Percentiles rank a stretch among this genome's conserved stretches.
These are phyloP conservation scores for Chrysomela aeneicollis DNA, from an alignment of 2,888 invertebrate genomes.

Conservation along the genomic window DNA sequence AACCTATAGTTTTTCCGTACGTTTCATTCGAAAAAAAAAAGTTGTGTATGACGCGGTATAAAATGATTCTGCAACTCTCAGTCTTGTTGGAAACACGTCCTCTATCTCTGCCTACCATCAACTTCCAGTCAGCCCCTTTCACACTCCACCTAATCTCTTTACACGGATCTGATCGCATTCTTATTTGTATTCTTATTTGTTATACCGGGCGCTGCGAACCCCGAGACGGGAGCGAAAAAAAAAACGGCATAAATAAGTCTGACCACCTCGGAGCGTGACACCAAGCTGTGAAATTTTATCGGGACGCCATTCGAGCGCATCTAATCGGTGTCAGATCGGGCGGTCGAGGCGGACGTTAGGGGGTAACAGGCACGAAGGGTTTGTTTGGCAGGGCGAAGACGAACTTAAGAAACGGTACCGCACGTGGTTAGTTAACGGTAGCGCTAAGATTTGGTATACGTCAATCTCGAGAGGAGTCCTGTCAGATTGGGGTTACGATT, in stretches of 20 bases:
- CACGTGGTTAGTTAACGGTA: neutral
- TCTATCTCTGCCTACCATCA: neutral
- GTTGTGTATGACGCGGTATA: too few species aligned
- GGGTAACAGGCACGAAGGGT: conserved; percentile 51
- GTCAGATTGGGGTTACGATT: too few species aligned
- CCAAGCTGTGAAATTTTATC: conserved; percentile 56
- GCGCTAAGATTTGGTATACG: neutral
- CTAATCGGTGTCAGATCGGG: conserved; percentile 52
- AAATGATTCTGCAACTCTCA: neutral
- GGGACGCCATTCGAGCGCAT: conserved; percentile 53
- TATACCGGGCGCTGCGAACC: neutral
- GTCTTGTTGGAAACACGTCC: neutral
- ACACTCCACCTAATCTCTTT: neutral
- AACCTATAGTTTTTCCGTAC: too few species aligned
- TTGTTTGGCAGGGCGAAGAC: conserved; percentile 20
- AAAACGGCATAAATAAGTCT: conserved; percentile 48
- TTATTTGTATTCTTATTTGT: conserved; percentile 25
- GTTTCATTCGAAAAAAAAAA: too few species aligned
- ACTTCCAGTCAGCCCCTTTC: neutral
- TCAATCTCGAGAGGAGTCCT: neutral
- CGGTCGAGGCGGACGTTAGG: conserved; percentile 45
- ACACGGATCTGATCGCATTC: conserved; percentile 20
- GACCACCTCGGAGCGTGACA: conserved; percentile 52
- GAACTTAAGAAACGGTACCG: neutral
- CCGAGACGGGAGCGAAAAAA: conserved; percentile 40